Evolutionary conservation across 2,113 vertebrate species (phyloP).

Genomic region (Todiramphus saurophagus): DNA sequence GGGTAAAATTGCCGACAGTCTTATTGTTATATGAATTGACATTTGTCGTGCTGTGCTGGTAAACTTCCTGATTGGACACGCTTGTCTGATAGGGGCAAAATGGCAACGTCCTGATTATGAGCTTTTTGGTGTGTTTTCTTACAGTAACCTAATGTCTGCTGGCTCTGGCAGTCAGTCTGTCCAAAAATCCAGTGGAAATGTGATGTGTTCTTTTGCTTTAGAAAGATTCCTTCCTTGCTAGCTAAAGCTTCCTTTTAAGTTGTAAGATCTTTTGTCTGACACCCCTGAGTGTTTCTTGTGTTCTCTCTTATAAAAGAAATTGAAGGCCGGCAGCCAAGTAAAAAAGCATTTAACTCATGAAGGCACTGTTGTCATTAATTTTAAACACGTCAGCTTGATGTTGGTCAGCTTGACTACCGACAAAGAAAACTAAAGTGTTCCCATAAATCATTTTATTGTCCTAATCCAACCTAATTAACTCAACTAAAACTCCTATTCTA

Average conservation of each 20-base stretch:
- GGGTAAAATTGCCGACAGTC: background rate
- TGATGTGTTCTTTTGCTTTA: background rate
- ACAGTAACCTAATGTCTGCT: background rate
- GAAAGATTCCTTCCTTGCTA: constrained; percentile 3
- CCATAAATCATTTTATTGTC: constrained; percentile 63
- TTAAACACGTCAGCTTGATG: constrained; percentile 23
- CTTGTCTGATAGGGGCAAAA: background rate
- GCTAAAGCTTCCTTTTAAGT: constrained; percentile 39
- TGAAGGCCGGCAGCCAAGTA: constrained; percentile 37
- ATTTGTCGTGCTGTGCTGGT: background rate
- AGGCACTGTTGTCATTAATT: constrained; percentile 54
- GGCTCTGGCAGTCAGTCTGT: background rate
- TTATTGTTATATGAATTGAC: background rate
- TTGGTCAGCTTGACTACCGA: constrained; percentile 37
- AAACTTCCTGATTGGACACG: background rate
- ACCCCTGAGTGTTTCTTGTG: constrained; percentile 46
- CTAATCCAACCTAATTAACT: constrained; percentile 59
- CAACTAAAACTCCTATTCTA: constrained; percentile 14
- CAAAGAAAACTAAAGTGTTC: constrained; percentile 50
- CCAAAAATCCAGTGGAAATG: background rate
- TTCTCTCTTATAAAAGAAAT: constrained; percentile 14
- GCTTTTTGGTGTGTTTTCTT: background rate
- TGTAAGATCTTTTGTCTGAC: constrained; percentile 35
- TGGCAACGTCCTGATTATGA: background rate
- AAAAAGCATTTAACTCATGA: constrained; percentile 53